Percentiles rank a stretch among this genome's conserved stretches.
Conservation (phyloP, 2,888 invertebrate species). For the Griposia aprilina region DNA sequence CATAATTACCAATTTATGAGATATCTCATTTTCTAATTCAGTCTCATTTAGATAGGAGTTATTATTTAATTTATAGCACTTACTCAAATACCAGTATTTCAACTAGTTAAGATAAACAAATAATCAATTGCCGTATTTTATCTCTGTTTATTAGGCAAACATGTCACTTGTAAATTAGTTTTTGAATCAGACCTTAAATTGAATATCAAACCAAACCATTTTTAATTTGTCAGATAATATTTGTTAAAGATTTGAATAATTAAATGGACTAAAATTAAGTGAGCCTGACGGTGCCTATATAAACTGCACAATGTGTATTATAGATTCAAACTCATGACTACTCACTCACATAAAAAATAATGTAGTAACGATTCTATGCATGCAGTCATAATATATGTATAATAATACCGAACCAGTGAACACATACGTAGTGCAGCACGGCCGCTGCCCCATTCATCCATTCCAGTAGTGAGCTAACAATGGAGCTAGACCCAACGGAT, state of each 20-base stretch:
- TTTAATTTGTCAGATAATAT: background rate
- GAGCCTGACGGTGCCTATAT: background rate
- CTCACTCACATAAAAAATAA: background rate
- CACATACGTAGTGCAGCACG: background rate
- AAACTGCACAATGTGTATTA: background rate
- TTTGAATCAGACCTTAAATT: background rate
- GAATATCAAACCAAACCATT: background rate
- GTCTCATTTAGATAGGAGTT: conserved; percentile 48
- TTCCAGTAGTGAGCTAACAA: conserved; percentile 53
- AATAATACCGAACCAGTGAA: conserved; percentile 25
- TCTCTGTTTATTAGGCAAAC: background rate
- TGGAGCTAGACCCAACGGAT: conserved; percentile 58
- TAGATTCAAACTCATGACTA: background rate
- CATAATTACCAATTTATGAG: conserved; percentile 51
- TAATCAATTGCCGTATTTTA: conserved; percentile 15
- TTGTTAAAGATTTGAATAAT: background rate
- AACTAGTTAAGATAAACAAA: conserved; percentile 47
- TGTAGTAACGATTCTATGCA: background rate
- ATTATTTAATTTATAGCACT: conserved; percentile 45
- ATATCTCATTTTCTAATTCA: conserved; percentile 55
- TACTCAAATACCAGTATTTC: conserved; percentile 33
- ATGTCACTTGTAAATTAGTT: background rate
- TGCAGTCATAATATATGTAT: background rate
- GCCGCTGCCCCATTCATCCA: conserved; percentile 34
- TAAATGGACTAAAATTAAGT: background rate